A percentile compares a stretch with the other conserved stretches of the same genome.
phyloP scores from a whole-genome alignment of 2,113 vertebrate species.

The Nycticorax nycticorax region DNA sequence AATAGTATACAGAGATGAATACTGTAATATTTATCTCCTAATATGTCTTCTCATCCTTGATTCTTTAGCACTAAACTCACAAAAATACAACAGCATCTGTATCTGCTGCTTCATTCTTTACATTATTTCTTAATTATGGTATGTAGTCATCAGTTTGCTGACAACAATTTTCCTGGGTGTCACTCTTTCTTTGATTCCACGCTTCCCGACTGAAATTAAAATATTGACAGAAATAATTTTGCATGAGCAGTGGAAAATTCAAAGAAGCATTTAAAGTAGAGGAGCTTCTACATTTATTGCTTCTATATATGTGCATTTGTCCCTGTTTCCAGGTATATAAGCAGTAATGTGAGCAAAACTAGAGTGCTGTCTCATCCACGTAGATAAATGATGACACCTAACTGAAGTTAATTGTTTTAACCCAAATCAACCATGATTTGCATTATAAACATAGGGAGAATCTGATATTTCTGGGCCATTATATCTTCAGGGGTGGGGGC shows the following conservation, averaged over 20 bases:
- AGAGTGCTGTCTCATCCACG: background rate
- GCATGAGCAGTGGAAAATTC: conserved; percentile 68
- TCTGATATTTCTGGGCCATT: background rate
- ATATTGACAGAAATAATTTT: conserved; percentile 79
- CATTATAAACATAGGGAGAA: background rate
- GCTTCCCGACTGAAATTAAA: conserved; percentile 72
- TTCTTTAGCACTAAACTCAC: background rate
- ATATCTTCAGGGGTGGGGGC: background rate
- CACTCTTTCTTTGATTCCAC: conserved; percentile 71
- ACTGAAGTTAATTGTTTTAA: background rate
- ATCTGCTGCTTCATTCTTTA: conserved; percentile 41
- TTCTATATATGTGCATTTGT: background rate
- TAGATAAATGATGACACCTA: background rate
- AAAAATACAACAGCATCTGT: conserved; percentile 26
- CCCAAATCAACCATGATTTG: background rate
- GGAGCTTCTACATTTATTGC: conserved; percentile 22
- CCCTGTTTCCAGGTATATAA: background rate
- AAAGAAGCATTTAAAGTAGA: conserved; percentile 38
- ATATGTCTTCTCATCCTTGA: background rate
- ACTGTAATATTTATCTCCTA: conserved; percentile 8
- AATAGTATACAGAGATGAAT: background rate
- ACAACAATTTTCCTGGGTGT: conserved; percentile 70
- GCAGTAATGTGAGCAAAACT: background rate
- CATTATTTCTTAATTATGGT: conserved; percentile 69
- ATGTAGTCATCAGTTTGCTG: conserved; percentile 72